Percentiles rank a stretch among this genome's conserved stretches.
Evolutionary conservation across 2,888 invertebrate genomes (phyloP).

Genomic region (Bhutanitis thaidina): DNA sequence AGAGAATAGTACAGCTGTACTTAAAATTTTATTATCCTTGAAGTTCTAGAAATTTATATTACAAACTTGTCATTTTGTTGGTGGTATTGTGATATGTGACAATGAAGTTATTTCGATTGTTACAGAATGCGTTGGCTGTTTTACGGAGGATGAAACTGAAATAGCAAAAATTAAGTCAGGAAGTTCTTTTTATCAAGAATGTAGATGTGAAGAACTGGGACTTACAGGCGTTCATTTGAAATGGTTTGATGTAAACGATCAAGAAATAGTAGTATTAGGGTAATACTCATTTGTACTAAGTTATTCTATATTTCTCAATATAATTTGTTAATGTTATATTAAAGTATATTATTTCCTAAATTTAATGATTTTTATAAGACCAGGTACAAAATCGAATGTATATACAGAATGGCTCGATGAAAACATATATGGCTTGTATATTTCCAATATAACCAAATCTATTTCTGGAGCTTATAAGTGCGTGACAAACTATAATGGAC

Average conservation of each 20-base stretch:
- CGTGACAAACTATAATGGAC: slow-evolving; percentile 40
- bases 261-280: slow-evolving; percentile 43
- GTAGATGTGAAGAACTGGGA: slow-evolving; percentile 44
- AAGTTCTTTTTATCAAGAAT: slow-evolving; percentile 48
- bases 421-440: slow-evolving; percentile 44
- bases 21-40: too few relatives aligned
- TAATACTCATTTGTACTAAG: slow-evolving; percentile 36
- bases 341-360: slow-evolving; percentile 38
- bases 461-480: slow-evolving; percentile 59
- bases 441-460: slow-evolving; percentile 46
- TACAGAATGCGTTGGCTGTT: slow-evolving; percentile 51
- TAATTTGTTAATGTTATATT: not conserved
- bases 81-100: too few relatives aligned
- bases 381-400: slow-evolving; percentile 58
- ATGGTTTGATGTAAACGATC: slow-evolving; percentile 47
- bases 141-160: slow-evolving; percentile 34
- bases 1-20: too few relatives aligned
- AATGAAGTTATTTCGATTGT: slow-evolving; percentile 25
- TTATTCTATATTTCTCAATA: not conserved
- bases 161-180: slow-evolving; percentile 39
- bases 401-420: slow-evolving; percentile 43
- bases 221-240: slow-evolving; percentile 33
- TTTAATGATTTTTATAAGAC: slow-evolving; percentile 63
- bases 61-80: too few relatives aligned
- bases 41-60: too few relatives aligned